Evolutionary conservation across 2,888 invertebrate species (phyloP), one percentile per base, ranked within the genome.

Genomic region (Dicranocentrus wangi): DNA sequence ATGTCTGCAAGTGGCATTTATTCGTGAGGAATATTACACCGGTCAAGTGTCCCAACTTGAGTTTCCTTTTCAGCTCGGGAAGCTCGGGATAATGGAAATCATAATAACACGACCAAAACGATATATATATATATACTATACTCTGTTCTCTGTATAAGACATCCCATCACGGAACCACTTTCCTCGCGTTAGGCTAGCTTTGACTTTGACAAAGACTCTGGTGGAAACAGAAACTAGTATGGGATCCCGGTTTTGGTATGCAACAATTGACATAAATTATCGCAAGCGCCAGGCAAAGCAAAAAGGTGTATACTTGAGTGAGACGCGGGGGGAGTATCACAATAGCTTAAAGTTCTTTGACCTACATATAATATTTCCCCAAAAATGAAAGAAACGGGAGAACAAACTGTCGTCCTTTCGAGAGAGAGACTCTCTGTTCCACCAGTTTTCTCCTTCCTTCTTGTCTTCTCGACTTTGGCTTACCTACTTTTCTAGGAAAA

Each of bases 201-300:
- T 47, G 47, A 47, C 47, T 47, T 47, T 47, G 47, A 47, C 47
- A 47, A 47, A 47, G 47, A 10, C 5, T 47, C n/a, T 10, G 5
- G 32, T n/a, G n/a, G n/a, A n/a, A n/a, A n/a, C n/a, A n/a, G n/a
- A n/a, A n/a, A n/a, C n/a, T n/a, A n/a, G n/a, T n/a, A n/a, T n/a
- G n/a, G n/a, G n/a, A n/a, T n/a, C n/a, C n/a, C n/a, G n/a, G n/a
- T n/a, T n/a, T n/a, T n/a, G 27, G 25, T 66, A 66, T 23, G 66
- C 66, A 66, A 66, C 66, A 66, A 66, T 66, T 66, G 66, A 66
- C 47, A 66, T 66, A 66, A 66, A 66, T 66, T 66, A 51, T 66
- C 32, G 2, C 7, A 17, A 8, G 10, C 2, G n/a, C 8, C 7
- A 17, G 17, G 10, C 2, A 28, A 61, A 61, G 27, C 23, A n/a